Conservation (phyloP, 2,888 invertebrate species). For the Drosophila nigritarsus region DNA sequence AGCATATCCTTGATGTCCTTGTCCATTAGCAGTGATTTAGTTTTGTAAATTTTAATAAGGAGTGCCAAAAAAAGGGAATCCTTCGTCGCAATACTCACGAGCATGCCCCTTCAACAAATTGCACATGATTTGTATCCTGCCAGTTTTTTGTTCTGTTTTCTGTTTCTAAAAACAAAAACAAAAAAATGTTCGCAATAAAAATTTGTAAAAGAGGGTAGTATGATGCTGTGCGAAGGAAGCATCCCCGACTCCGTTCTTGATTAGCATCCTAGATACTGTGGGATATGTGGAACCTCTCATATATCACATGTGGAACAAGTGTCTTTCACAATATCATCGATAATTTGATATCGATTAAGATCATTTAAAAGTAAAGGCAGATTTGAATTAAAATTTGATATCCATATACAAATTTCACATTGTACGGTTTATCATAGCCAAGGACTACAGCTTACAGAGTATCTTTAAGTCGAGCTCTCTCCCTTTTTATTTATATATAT, state of each 20-base stretch:
- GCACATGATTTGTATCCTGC: constrained; percentile 43
- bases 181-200: background rate
- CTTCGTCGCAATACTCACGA: constrained; percentile 4
- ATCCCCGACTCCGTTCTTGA: background rate
- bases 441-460: background rate
- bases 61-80: background rate
- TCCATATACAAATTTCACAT: background rate
- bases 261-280: background rate
- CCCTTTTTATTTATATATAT: background rate
- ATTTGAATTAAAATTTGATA: background rate
- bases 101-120: background rate
- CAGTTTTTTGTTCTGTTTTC: background rate
- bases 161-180: background rate
- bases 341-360: background rate
- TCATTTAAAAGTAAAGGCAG: background rate
- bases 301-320: background rate
- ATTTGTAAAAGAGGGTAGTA: background rate
- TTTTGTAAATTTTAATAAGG: constrained; percentile 16
- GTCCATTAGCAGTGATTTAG: constrained; percentile 1
- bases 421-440: background rate
- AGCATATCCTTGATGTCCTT: background rate
- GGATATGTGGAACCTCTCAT: background rate
- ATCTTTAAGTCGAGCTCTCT: background rate
- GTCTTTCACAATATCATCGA: background rate
- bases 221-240: background rate